phyloP scores from a whole-genome alignment of 2,113 vertebrate species.

The Sus scrofa region DNA sequence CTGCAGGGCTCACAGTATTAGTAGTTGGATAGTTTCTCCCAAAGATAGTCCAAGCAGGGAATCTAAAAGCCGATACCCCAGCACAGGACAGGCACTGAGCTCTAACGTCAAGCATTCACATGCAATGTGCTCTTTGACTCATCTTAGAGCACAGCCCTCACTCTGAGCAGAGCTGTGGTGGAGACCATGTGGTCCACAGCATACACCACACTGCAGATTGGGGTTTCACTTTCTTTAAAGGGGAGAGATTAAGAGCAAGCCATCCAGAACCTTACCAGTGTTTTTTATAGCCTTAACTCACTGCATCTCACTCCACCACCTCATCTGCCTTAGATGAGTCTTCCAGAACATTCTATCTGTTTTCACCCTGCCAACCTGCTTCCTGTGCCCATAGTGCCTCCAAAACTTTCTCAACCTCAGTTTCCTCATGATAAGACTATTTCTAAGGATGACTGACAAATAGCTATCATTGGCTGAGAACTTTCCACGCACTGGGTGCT shows the following conservation, averaged over 20 bases:
- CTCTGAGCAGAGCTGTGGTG: background rate
- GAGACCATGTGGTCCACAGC: accelerated
- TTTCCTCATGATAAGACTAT: background rate
- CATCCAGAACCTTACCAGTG: background rate
- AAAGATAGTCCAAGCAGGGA: background rate
- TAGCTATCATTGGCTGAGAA: background rate
- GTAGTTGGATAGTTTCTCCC: background rate
- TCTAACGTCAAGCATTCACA: background rate
- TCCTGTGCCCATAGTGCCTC: background rate
- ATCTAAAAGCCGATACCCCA: background rate
- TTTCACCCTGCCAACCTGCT: background rate
- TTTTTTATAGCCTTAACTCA: background rate
- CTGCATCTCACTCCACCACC: background rate
- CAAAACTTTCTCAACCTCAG: background rate
- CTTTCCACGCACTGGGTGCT: background rate
- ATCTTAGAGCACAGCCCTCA: background rate
- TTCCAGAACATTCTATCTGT: background rate
- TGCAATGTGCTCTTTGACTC: accelerated
- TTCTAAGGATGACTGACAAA: background rate
- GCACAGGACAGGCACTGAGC: background rate
- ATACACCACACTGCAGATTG: background rate
- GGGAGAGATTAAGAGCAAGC: background rate
- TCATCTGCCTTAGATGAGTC: background rate
- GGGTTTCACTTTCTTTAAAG: background rate
- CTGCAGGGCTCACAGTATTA: background rate